Percentiles rank a stretch among this genome's conserved stretches.
These are phyloP conservation scores for Epirrhoe tristata DNA, from an alignment of 2,888 invertebrate species.

Conservation along the genomic window DNA sequence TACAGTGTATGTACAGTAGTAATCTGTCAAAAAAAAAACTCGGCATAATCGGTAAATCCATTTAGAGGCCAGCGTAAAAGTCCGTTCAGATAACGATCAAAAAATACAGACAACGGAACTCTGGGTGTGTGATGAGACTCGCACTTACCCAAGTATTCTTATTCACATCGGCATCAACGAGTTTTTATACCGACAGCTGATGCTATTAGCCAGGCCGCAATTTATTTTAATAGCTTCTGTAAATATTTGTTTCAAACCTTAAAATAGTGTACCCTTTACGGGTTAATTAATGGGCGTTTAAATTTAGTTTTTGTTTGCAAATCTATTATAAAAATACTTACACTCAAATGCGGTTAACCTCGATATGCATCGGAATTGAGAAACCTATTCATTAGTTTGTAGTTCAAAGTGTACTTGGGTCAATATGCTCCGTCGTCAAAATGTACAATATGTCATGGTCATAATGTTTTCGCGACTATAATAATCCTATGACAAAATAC, in stretches of 20 bases:
- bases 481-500: too few species aligned
- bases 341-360: slow-evolving; percentile 20
- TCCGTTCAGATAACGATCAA: too few species aligned
- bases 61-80: too few species aligned
- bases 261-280: slow-evolving; percentile 45
- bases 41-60: too few species aligned
- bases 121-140: background rate
- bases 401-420: too few species aligned
- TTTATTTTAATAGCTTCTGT: slow-evolving; percentile 62
- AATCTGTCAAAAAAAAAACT: too few species aligned
- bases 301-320: slow-evolving; percentile 6
- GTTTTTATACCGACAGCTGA: slow-evolving; percentile 64
- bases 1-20: too few species aligned
- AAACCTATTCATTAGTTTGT: too few species aligned
- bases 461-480: too few species aligned
- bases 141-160: slow-evolving; percentile 15
- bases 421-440: too few species aligned
- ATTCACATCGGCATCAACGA: slow-evolving; percentile 44
- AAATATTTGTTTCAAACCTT: slow-evolving; percentile 57
- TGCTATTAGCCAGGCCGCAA: slow-evolving; percentile 56
- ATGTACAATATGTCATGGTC: too few species aligned
- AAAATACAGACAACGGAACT: background rate
- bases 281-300: slow-evolving; percentile 41
- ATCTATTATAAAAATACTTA: slow-evolving; percentile 12
- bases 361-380: background rate